These are phyloP conservation scores for Alectura lathami DNA, from an alignment of 2,113 vertebrate genomes.

Conservation along the genomic window DNA sequence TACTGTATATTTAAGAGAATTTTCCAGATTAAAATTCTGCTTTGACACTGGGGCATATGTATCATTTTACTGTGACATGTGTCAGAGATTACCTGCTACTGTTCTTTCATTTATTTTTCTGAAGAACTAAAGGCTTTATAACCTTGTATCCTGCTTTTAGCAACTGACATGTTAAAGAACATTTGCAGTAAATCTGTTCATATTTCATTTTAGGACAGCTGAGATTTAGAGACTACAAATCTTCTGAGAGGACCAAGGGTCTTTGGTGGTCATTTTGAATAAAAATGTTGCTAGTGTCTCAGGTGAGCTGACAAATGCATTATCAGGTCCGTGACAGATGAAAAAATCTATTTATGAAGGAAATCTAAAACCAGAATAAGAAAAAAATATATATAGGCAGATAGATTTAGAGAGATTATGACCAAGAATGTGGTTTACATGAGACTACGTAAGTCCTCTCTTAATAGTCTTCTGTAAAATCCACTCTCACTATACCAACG, in stretches of 20 bases:
- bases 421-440: background rate
- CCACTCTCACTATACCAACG: background rate
- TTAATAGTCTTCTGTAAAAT: background rate
- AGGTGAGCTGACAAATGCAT: background rate
- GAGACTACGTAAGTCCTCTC: background rate
- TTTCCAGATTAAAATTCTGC: background rate
- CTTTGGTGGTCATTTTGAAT: background rate
- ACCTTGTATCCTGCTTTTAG: constrained; percentile 30
- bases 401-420: background rate
- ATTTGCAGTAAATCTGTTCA: background rate
- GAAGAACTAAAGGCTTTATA: background rate
- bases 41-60: constrained; percentile 2
- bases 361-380: background rate
- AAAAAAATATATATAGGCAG: background rate
- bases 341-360: background rate
- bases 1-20: background rate
- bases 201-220: background rate
- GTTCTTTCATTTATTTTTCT: constrained; percentile 36
- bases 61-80: constrained; percentile 30
- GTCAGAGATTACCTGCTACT: constrained; percentile 46
- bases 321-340: background rate
- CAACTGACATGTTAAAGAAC: background rate
- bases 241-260: background rate
- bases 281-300: background rate
- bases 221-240: background rate